Conservation (phyloP, 2,113 vertebrate genomes). For the Malaclemys terrapin region DNA sequence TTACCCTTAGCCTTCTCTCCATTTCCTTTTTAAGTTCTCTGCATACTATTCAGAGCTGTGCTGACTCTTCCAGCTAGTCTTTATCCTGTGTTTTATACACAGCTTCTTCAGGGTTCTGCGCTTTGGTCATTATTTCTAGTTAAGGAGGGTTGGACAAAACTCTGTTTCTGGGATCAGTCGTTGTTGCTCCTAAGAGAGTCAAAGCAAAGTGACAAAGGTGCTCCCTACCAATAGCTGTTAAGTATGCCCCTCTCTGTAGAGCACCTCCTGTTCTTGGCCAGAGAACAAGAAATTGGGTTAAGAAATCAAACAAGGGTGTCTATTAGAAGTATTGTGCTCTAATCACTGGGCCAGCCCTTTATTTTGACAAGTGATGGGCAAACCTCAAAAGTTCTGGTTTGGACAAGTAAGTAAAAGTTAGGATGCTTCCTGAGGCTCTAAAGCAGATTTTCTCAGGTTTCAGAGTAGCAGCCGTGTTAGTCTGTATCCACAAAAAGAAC, state of each 20-base stretch:
- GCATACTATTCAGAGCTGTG: neutral
- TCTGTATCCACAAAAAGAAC: too few relatives aligned
- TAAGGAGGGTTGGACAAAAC: neutral
- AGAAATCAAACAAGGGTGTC: neutral
- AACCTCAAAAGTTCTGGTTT: neutral
- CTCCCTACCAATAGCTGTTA: neutral
- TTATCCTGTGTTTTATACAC: neutral
- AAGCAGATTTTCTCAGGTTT: neutral
- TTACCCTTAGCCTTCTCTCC: constrained; percentile 25
- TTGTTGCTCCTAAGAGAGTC: neutral
- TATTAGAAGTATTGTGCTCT: constrained; percentile 27
- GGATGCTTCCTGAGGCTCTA: neutral
- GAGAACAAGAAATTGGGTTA: neutral
- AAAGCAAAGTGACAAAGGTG: neutral
- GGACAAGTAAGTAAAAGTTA: neutral
- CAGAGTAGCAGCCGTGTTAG: too few relatives aligned
- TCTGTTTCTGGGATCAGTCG: constrained; percentile 4
- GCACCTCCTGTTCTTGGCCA: constrained; percentile 30
- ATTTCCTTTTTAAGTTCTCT: constrained; percentile 52
- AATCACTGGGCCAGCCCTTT: neutral
- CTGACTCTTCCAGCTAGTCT: neutral
- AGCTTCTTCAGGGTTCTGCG: constrained; percentile 7
- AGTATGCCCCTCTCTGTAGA: neutral
- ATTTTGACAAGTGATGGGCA: neutral
- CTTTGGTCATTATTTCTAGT: neutral